Base-by-base conservation (phyloP, 2,888 invertebrate genomes). In the Caenorhabditis sp. region DNA sequence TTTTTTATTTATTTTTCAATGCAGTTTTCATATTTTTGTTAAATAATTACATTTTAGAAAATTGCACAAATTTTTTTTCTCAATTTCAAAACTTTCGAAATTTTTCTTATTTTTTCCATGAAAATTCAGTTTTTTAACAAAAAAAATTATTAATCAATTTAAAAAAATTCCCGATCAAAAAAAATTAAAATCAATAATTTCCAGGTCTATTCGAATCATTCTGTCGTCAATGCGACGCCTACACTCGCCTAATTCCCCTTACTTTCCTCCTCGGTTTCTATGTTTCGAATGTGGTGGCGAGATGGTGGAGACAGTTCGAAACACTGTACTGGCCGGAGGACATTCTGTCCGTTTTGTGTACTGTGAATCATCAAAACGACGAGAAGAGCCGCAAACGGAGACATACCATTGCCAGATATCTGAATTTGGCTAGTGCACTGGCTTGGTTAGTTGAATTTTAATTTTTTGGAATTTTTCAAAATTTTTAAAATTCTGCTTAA, bases 241-340 rank as follows among this genome's bases (percentile, higher is more conserved):
- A 87, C 69, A 83, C 87, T n/a, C 80, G 74, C 37, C 80, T 81
- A n/a, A 88, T 89, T 24, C 89, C 89, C 9, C 76, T 89, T 18
- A 88, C 86, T 1, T 88, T 89, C 51, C 83, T 89, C 11, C 87
- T 89, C 50, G 89, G 88, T 22, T 89, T 89, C 84, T 89, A 88
- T 70, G 88, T 89, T 0, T 84, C 87, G 1, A 87, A 87, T 24
- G 86, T 88, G 24, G 86, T 87, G 9, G 70, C 83, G 15, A 69
- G 79, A 28, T 88, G 88, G 88, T 88, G 87, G 87, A 64, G 84
- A 37, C 88, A 88, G 65, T 88, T 88, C 74, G 85, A 88, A 61
- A 80, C 80, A 9, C 72, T 88, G 3, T 68, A 78, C 47, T 88
- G 84, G 88, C 88, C 88, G 6, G 88, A 88, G 51, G 88, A 88